Evolutionary conservation across 2,113 vertebrate genomes (phyloP), one percentile per base, ranked within the genome.

Genomic region (Riparia riparia): DNA sequence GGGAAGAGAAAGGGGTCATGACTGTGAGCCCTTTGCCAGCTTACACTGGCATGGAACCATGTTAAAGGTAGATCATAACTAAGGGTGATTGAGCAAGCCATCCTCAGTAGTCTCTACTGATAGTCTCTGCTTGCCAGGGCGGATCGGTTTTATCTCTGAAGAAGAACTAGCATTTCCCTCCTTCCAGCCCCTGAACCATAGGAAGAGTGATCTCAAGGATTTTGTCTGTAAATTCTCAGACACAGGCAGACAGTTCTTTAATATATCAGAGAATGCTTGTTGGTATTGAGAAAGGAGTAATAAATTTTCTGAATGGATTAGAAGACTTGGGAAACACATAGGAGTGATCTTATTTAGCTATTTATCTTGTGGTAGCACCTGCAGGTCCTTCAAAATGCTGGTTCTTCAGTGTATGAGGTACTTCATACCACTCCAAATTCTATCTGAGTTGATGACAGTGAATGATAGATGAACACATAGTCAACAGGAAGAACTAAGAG

Each of bases 361-460:
- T 82, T 88, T 90, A 77, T 58, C 37, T 90, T 77, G n/a, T 69
- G 29, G 45, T 47, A 85, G 45, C 95, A 97, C 74, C 85, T 95
- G 90, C 58, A 95, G 63, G 15, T 73, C 82, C 90, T 96, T 94
- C 74, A 96, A 61, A 91, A 88, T 50, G 25, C 44, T 85, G 45
- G 26, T 51, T 95, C 57, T 91, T 90, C 53, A 53, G 57, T 82
- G 10, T 37, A n/a, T 49, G 63, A 92, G 50, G 66, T 66, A 80
- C 94, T 92, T 93, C 63, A 88, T 34, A 34, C 19, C 92, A 86
- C 85, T 95, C 79, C 34, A 95, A 58, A 92, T 86, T 85, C 57
- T 71, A 12, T 65, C 63, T 66, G 47, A 90, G 54, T 25, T 93
- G 31, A 82, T 72, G 45, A 82, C 26, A 65, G 50, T 79, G 39